phyloP scores from a whole-genome alignment of 30 jellyfish, hydroid and myxozoan species.

The Aurelia sp. region DNA sequence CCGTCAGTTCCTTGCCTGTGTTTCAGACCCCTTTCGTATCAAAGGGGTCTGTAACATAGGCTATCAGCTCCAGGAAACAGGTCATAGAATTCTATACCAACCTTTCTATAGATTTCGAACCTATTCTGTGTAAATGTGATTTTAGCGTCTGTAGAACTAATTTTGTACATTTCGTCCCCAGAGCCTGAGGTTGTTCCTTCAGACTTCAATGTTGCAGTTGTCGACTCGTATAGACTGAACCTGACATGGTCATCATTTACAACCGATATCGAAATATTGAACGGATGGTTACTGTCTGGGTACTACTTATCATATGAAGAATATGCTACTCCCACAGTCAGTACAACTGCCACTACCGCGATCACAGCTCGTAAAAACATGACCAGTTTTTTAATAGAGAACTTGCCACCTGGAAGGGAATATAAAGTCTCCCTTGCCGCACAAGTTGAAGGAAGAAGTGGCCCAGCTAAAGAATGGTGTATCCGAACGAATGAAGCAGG shows the following conservation, averaged over 20 bases:
- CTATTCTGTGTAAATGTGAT: neutral
- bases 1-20: too few relatives aligned
- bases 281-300: constrained; percentile 66
- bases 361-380: neutral
- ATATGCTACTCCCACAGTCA: constrained; percentile 8
- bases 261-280: constrained; percentile 62
- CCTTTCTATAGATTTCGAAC: too few relatives aligned
- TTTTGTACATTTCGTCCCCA: neutral
- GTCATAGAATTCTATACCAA: too few relatives aligned
- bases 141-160: neutral
- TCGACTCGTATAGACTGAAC: neutral
- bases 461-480: constrained; percentile 32
- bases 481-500: constrained; percentile 62
- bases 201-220: constrained; percentile 8
- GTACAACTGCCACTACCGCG: neutral
- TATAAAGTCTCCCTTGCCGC: constrained; percentile 57
- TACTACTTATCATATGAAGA: constrained; percentile 37
- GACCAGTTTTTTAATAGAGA: constrained; percentile 22
- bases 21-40: too few relatives aligned
- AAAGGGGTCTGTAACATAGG: too few relatives aligned
- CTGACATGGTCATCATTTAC: constrained; percentile 55
- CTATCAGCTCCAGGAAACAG: too few relatives aligned
- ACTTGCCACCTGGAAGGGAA: constrained; percentile 28
- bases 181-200: constrained; percentile 68
- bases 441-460: constrained; percentile 44